Conservation (phyloP, 1,140 invertebrate species). For the Hestina assimilis region DNA sequence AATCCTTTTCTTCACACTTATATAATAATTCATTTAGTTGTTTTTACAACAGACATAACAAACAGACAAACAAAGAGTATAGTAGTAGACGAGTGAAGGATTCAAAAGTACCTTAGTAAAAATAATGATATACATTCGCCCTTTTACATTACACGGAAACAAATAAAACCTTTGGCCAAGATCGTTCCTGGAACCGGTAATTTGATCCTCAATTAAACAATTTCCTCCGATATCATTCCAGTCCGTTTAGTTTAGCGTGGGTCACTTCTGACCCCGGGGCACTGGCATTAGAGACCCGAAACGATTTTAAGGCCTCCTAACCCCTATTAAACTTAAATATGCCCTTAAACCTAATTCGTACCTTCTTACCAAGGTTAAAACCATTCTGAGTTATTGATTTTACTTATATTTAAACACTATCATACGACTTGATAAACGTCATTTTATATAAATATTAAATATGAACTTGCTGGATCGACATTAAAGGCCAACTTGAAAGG, state of each 20-base stretch:
- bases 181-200: conserved; percentile 40
- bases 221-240: conserved; percentile 72
- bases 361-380: conserved; percentile 36
- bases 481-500: conserved; percentile 49
- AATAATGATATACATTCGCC: neutral
- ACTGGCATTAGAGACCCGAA: conserved; percentile 59
- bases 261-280: conserved; percentile 66
- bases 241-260: conserved; percentile 46
- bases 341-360: conserved; percentile 61
- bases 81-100: too few relatives aligned
- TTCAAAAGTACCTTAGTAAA: too few relatives aligned
- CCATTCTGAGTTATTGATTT: conserved; percentile 2
- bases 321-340: conserved; percentile 73
- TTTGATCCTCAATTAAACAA: conserved; percentile 73
- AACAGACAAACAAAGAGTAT: too few relatives aligned
- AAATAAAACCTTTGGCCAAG: conserved; percentile 9
- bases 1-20: too few relatives aligned
- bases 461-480: conserved; percentile 40
- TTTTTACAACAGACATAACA: too few relatives aligned
- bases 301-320: conserved; percentile 55
- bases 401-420: neutral
- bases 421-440: neutral
- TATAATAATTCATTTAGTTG: too few relatives aligned
- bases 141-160: neutral
- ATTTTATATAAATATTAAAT: conserved; percentile 43